Evolutionary conservation across 2,797 vertebrate genomes (phyloP).

Genomic region (Micrastur ruficollis): DNA sequence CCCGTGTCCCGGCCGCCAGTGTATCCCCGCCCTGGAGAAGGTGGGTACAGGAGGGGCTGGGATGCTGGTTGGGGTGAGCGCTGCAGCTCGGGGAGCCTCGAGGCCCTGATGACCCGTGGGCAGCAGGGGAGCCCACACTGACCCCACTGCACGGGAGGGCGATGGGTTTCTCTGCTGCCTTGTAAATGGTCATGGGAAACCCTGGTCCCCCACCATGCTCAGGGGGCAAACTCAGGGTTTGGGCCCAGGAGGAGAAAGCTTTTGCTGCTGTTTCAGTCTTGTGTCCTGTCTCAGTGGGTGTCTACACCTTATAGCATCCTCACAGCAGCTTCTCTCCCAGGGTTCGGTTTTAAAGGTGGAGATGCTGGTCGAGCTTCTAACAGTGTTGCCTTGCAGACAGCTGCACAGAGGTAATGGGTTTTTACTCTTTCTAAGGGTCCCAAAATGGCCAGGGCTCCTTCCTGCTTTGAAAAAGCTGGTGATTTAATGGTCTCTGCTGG

Average conservation of each 20-base stretch:
- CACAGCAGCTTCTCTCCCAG: not conserved
- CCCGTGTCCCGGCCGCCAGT: not conserved
- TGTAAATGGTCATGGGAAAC: not conserved
- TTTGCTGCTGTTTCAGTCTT: not conserved
- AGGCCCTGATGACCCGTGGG: accelerated
- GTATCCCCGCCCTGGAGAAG: not conserved
- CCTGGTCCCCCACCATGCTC: accelerated
- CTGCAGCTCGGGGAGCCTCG: not conserved
- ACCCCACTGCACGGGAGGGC: accelerated
- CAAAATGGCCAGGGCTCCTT: not conserved
- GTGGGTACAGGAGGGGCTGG: not conserved
- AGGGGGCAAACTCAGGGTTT: not conserved
- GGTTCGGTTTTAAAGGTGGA: constrained; percentile 43
- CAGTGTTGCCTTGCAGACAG: not conserved
- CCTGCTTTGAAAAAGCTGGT: not conserved
- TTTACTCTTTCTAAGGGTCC: not conserved
- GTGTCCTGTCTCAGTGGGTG: not conserved
- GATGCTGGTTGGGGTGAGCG: not conserved
- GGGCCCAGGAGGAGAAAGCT: not conserved
- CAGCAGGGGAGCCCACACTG: not conserved
- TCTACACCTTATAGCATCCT: not conserved
- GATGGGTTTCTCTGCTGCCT: not conserved
- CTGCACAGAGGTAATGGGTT: not conserved
- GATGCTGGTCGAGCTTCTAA: not conserved
- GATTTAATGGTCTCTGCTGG: not conserved